Evolutionary conservation across 2,888 invertebrate genomes (phyloP).

Genomic region (Polylopha cassiicola): DNA sequence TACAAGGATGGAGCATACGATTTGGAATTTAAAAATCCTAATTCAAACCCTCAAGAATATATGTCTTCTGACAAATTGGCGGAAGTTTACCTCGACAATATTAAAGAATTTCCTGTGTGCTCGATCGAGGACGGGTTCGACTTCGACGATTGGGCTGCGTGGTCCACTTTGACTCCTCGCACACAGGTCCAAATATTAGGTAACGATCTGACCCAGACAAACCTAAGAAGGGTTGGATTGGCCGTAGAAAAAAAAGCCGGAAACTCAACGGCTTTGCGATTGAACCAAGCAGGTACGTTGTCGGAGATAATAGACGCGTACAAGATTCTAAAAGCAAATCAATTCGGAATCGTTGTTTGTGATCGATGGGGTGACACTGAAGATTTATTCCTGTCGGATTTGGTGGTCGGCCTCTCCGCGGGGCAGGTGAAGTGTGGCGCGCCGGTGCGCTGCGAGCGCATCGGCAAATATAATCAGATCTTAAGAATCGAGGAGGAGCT

Average conservation of each 20-base stretch:
- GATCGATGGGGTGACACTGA: constrained; percentile 96
- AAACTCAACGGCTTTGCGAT: constrained; percentile 93
- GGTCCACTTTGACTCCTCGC: constrained; percentile 84
- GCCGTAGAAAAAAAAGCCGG: constrained; percentile 97
- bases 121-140: constrained; percentile 99
- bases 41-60: constrained; percentile 89
- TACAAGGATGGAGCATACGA: constrained; percentile 92
- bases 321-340: constrained; percentile 95
- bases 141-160: constrained; percentile 98
- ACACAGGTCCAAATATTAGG: constrained; percentile 88
- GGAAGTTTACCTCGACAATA: constrained; percentile 91
- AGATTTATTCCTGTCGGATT: constrained; percentile 97
- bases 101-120: constrained; percentile 92
- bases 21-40: constrained; percentile 97
- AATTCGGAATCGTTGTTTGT: constrained; percentile 83
- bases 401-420: constrained; percentile 97
- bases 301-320: constrained; percentile 97
- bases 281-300: constrained; percentile 98
- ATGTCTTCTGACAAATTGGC: constrained; percentile 89
- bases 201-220: constrained; percentile 96
- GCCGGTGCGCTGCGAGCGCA: constrained; percentile 95
- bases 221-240: constrained; percentile 90
- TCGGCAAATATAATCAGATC: constrained; percentile 98
- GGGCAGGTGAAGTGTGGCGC: constrained; percentile 99
- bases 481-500: constrained; percentile 98